phyloP scores from a whole-genome alignment of 2,797 vertebrate species.

The Mus minutoides region DNA sequence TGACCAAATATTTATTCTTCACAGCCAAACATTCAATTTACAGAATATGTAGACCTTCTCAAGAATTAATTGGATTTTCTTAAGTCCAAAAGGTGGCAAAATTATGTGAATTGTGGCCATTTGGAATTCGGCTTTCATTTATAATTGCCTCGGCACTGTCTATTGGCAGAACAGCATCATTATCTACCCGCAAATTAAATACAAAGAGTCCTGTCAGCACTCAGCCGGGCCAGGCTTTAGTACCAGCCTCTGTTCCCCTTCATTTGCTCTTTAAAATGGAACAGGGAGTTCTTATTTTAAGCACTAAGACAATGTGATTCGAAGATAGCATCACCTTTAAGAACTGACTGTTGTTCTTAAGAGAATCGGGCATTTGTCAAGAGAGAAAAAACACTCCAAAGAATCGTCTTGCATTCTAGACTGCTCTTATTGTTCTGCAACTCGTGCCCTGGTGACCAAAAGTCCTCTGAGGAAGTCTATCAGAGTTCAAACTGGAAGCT shows the following conservation, averaged over 20 bases:
- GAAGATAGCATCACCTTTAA: not conserved
- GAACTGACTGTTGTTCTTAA: not conserved
- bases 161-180: not conserved
- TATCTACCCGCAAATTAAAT: not conserved
- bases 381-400: not conserved
- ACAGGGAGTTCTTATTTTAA: not conserved
- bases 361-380: not conserved
- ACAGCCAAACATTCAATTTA: constrained; percentile 15
- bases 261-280: not conserved
- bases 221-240: not conserved
- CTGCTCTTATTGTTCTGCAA: fast-evolving
- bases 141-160: not conserved
- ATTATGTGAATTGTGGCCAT: not conserved
- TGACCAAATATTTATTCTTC: constrained; percentile 6
- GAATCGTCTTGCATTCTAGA: not conserved
- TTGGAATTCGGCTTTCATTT: not conserved
- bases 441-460: fast-evolving
- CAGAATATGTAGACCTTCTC: not conserved
- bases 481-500: fast-evolving
- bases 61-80: constrained; percentile 24
- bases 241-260: not conserved
- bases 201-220: fast-evolving
- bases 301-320: not conserved
- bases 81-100: not conserved
- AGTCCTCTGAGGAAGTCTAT: fast-evolving